Base-by-base conservation (phyloP, 2,113 vertebrate genomes). In the Grammomys dolichurus region DNA sequence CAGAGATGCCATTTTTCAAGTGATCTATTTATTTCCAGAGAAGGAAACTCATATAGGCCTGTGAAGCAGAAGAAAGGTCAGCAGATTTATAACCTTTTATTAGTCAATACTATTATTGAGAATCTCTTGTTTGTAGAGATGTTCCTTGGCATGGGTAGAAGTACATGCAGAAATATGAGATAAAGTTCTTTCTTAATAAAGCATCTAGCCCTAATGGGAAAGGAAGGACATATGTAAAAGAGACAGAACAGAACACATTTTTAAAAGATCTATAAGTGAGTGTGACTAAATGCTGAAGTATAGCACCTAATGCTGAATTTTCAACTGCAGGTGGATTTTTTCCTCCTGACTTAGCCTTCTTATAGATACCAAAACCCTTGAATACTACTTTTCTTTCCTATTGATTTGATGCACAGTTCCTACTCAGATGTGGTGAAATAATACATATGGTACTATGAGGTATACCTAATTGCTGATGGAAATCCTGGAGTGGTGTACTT, bases 1-100 rank as follows among this genome's bases (percentile, higher is more conserved):
- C 78, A 93, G 87, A 93, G 78, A 82, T 87, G 54, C 70, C 78
- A 82, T 91, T 91, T 91, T 95, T 54, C 7, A 75, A 89, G 54
- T 89, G 75, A 90, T 67, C 9, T 87, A 63, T 94, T 93, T 89
- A 82, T 89, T 91, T 93, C 60, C 46, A 87, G 69, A 78, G 69
- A 95, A 51, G 67, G 60, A 73, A 91, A 82, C 58, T 91, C 65
- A 54, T 26, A 43, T 6, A 94, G 67, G 22, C 90, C 60, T 43
- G 20, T 70, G 60, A 95, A 90, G 43, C 63, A 89, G 87, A 93
- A 95, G 70, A 91, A 89, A 89, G 81, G 36, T 58, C 69, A 86
- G 33, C 67, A 73, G 73, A 81, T 90, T 80, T 93, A 82, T 77
- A 76, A 51, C 89, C n/a, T 69, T 73, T 69, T 85, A 28, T 91